Percentiles rank a stretch among this genome's conserved stretches.
phyloP scores from a whole-genome alignment of 92 coral and sea anemone genomes.

The Diadumene lineata region DNA sequence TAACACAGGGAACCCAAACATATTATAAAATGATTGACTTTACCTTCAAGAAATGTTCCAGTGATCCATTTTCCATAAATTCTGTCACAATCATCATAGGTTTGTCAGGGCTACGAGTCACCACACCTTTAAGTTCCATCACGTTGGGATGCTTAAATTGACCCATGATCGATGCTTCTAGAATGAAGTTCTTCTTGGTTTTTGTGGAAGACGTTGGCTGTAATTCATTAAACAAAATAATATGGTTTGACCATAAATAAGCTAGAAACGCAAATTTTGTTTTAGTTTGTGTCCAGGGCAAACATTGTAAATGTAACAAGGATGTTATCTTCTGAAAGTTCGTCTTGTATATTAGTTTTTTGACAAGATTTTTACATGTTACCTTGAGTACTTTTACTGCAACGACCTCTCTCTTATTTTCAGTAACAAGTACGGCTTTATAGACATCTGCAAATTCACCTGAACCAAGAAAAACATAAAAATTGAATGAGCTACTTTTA shows the following conservation, averaged over 20 bases:
- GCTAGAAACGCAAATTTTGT: not conserved
- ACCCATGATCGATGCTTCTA: conserved; percentile 95
- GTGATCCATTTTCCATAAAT: conserved; percentile 91
- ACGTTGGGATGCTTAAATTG: conserved; percentile 91
- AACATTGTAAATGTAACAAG: too few species aligned
- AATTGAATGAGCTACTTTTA: conserved; percentile 1
- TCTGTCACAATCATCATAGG: conserved; percentile 76
- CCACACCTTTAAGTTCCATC: conserved; percentile 81
- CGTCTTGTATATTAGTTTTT: too few species aligned
- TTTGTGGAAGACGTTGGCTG: conserved; percentile 77
- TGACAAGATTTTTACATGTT: too few species aligned
- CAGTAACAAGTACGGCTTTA: conserved; percentile 55
- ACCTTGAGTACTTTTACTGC: conserved; percentile 94
- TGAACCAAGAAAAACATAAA: not conserved
- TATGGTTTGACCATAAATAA: too few species aligned
- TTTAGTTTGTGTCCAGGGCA: too few species aligned
- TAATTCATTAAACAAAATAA: not conserved
- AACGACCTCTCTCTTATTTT: conserved; percentile 50
- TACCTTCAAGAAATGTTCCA: conserved; percentile 84
- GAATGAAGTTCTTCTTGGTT: conserved; percentile 80
- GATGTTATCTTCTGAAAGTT: too few species aligned
- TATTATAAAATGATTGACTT: not conserved
- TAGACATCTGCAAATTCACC: conserved; percentile 97
- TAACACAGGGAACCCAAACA: not conserved
- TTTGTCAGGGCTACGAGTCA: conserved; percentile 57